These are phyloP conservation scores for Buceros bicornis DNA, from an alignment of 2,797 vertebrate species.

Conservation along the genomic window DNA sequence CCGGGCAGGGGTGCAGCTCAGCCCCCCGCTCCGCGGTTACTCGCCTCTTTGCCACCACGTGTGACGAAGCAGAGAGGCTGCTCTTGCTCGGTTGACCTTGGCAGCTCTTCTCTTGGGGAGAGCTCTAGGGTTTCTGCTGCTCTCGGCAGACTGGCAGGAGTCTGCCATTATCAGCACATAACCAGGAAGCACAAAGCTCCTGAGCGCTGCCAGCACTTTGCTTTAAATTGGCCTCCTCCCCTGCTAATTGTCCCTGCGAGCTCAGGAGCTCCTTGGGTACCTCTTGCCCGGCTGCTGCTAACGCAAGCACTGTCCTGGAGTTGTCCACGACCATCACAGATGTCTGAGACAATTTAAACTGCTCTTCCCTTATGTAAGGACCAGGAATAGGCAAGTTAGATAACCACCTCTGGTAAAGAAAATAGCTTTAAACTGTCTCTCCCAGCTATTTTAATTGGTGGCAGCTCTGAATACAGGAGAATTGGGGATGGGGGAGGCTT, in stretches of 20 bases:
- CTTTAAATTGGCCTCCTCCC: not conserved
- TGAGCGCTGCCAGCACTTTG: not conserved
- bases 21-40: not conserved
- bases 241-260: not conserved
- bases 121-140: slow-evolving; percentile 55
- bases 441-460: slow-evolving; percentile 40
- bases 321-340: not conserved
- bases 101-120: not conserved
- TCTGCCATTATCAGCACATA: slow-evolving; percentile 36
- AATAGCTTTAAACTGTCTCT: slow-evolving; percentile 38
- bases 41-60: fast-evolving
- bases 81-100: not conserved
- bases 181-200: not conserved
- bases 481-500: slow-evolving; percentile 50
- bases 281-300: not conserved
- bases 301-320: not conserved
- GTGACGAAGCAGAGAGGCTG: not conserved
- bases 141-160: slow-evolving; percentile 58
- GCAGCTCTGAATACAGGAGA: slow-evolving; percentile 46
- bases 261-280: not conserved
- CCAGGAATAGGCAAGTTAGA: slow-evolving; percentile 60
- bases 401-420: slow-evolving; percentile 64
- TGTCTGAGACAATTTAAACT: not conserved
- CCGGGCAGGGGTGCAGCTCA: not conserved
- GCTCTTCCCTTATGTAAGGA: slow-evolving; percentile 49